These are phyloP conservation scores for Psittacula cyanocephala DNA, from an alignment of 2,113 vertebrate genomes.

Conservation along the genomic window DNA sequence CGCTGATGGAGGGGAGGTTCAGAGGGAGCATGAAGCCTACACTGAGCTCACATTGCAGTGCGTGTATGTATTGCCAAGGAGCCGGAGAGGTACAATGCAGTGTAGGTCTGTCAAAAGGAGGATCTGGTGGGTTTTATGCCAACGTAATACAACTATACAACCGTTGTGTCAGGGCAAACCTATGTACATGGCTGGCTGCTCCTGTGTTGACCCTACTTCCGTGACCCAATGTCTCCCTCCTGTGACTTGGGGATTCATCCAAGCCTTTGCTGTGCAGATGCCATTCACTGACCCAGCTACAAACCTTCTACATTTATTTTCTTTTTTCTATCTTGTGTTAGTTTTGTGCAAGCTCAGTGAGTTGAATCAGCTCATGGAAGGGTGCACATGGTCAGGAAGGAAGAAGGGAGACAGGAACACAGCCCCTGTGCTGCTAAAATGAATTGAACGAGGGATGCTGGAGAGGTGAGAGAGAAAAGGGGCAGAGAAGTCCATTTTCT, in stretches of 20 bases:
- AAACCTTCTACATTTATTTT: neutral
- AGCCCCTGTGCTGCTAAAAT: neutral
- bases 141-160: accelerated
- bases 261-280: neutral
- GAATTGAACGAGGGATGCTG: neutral
- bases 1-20: neutral
- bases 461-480: neutral
- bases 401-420: neutral
- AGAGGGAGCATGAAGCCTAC: neutral
- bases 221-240: neutral
- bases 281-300: neutral
- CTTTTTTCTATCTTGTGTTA: neutral
- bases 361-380: neutral
- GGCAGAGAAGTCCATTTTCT: neutral
- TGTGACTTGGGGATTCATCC: accelerated
- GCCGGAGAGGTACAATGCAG: neutral
- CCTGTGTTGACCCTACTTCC: neutral
- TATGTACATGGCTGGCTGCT: neutral
- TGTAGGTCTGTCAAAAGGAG: neutral
- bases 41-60: too few species aligned
- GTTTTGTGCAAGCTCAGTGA: neutral
- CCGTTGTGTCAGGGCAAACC: neutral
- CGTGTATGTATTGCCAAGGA: neutral
- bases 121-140: neutral
- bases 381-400: neutral